These are phyloP conservation scores for Pilophorus perplexus DNA, from an alignment of 2,888 invertebrate genomes.

Conservation along the genomic window DNA sequence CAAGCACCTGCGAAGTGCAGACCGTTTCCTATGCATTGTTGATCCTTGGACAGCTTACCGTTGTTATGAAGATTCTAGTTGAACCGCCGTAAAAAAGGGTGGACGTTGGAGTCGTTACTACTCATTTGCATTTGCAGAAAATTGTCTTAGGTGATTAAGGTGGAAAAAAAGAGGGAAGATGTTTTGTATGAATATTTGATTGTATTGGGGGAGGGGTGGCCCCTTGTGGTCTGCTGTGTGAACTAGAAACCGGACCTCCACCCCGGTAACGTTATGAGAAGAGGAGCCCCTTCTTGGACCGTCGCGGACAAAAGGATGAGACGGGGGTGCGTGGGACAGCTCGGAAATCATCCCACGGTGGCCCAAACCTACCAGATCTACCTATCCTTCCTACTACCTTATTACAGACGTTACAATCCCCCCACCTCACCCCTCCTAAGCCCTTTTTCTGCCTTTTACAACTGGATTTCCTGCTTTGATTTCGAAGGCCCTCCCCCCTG, in stretches of 20 bases:
- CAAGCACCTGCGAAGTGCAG: too few relatives aligned
- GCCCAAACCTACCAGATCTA: constrained; percentile 8
- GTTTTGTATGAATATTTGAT: constrained; percentile 38
- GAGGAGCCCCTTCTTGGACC: not conserved
- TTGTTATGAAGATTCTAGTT: too few relatives aligned
- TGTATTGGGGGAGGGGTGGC: constrained; percentile 26
- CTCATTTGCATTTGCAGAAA: constrained; percentile 26
- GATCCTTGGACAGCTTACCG: too few relatives aligned
- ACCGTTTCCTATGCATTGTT: too few relatives aligned
- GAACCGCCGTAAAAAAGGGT: not conserved
- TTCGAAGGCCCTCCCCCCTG: constrained; percentile 1
- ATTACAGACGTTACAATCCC: constrained; percentile 33
- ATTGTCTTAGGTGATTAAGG: constrained; percentile 41
- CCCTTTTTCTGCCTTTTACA: constrained; percentile 14
- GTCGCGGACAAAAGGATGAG: constrained; percentile 31
- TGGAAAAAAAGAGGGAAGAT: constrained; percentile 36
- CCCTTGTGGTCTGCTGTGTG: constrained; percentile 38
- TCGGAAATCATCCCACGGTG: constrained; percentile 38
- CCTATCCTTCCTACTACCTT: constrained; percentile 10
- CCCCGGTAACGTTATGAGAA: constrained; percentile 12
- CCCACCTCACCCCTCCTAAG: constrained; percentile 7
- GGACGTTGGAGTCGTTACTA: constrained; percentile 37
- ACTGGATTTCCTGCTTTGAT: constrained; percentile 39
- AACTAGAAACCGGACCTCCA: constrained; percentile 34
- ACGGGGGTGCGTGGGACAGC: constrained; percentile 39